phyloP scores from a whole-genome alignment of 2,888 invertebrate species.

The Aplocera efformata region DNA sequence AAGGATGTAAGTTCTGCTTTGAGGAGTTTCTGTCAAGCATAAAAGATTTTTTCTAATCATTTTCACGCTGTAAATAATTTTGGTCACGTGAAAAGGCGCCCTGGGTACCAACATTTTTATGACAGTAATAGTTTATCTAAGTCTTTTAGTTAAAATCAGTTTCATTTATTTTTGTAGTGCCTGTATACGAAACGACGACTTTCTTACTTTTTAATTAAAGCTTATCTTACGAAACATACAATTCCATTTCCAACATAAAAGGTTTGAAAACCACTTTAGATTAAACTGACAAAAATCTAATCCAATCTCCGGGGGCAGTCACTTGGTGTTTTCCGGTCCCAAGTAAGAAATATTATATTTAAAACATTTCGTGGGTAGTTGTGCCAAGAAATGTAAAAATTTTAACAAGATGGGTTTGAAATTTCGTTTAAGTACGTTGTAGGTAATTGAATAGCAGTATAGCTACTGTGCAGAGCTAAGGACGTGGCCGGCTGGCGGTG shows the following conservation, averaged over 20 bases:
- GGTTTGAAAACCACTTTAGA: constrained; percentile 16
- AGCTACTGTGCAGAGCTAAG: constrained; percentile 58
- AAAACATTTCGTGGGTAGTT: constrained; percentile 18
- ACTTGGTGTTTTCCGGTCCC: constrained; percentile 8
- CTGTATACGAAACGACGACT: constrained; percentile 3
- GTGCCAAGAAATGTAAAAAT: constrained; percentile 32
- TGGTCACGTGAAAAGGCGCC: too few species aligned
- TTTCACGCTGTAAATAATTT: too few species aligned
- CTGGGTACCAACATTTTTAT: too few species aligned
- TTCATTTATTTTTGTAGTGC: too few species aligned
- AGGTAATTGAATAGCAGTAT: constrained; percentile 72
- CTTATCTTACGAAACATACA: constrained; percentile 7
- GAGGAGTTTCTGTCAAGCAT: constrained; percentile 6
- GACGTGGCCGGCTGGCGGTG: constrained; percentile 52
- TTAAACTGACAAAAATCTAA: constrained; percentile 13
- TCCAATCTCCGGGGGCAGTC: constrained; percentile 9
- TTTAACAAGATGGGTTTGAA: constrained; percentile 53
- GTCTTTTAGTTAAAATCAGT: too few species aligned
- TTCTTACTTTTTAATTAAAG: constrained; percentile 4
- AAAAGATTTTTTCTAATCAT: background rate
- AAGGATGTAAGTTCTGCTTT: constrained; percentile 25
- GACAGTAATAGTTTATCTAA: too few species aligned
- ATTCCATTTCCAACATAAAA: constrained; percentile 9
- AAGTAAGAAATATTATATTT: constrained; percentile 15
- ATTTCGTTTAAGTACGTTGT: constrained; percentile 47